Evolutionary conservation across 2,888 invertebrate species (phyloP), one percentile per base, ranked within the genome.

Genomic region (Brachylomia viminalis): DNA sequence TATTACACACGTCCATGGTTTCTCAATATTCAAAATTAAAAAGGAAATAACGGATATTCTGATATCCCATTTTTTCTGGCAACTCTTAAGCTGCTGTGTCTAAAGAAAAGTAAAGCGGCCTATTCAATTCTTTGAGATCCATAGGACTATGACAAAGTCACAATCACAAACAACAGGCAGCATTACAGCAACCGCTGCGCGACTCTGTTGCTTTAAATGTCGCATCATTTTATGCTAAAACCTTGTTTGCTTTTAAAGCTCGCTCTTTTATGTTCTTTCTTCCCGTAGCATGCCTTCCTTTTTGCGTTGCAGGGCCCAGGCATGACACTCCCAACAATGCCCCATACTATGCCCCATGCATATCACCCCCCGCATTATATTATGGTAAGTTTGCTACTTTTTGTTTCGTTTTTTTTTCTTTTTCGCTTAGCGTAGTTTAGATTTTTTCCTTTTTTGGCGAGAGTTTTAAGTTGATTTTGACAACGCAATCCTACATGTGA

Each of bases 301-400:
- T 91, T 91, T 96, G 94, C 95, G 93, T 95, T 96, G 88, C 96
- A 96, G 97, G 97, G 96, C 90, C 96, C 95, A 91, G 97, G 96
- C 95, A 96, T 97, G 96, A 93, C 92, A 89, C 93, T 96, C 91
- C 95, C 95, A 92, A 93, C 96, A 93, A 95, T 96, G 95, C 94
- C 96, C 91, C 96, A 96, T 93, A 96, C 96, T 93, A 93, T 96
- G 95, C 95, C 96, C 92, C 96, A 96, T 93, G 94, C 96, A 95
- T 96, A 95, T 93, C 96, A 96, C 90, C 94, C 96, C 94, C 96
- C 96, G 93, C 96, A 96, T 96, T 96, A 92, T 95, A 94, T 96
- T 91, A 93, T 96, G 97, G 97, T 97, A 96, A 97, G 97, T 96
- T 87, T 77, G 80, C 87, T 85, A 80, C 15, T 83, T 82, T 61